Base-by-base conservation (phyloP, 2,797 vertebrate species). In the Telmatherina bonti region DNA sequence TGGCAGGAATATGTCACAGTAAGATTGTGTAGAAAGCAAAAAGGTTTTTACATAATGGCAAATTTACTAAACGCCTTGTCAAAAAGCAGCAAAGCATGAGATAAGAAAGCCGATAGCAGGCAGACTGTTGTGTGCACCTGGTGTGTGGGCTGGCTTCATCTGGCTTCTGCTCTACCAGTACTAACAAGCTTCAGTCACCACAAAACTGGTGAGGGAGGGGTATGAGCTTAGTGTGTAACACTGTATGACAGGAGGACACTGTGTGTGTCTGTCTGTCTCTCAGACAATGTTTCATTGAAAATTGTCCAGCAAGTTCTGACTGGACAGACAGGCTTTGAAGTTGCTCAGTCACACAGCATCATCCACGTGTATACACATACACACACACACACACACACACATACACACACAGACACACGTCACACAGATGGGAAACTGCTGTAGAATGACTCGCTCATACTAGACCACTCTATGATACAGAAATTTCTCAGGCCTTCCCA, bases 61-160 rank as follows among this genome's bases (percentile, higher is more conserved):
- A 74, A 26, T 55, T 31, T 10, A 61, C 2, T 62, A 49, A 66
- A 71, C 27, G 22, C 1, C 29, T 55, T n/a, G 24, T 67, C 45
- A 76, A 45, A 74, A 72, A 54, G 35, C 59, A 12, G 11, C 20
- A 63, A 67, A 63, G 71, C 5, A 45, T 57, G 33, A 70, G 52
- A 84, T 64, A 52, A 64, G 68, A 38, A 66, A 47, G 45, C 45
- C 76, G 64, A 67, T 29, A 76, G 30, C 62, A 36, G 55, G 60
- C 67, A 73, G 78, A 78, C 38, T 60, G 64, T 51, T 65, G 24
- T 53, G 53, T 65, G 68, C 80, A 86, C 82, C 83, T 87, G 82
- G 74, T 82, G 77, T 79, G 84, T 87, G 79, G 83, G 83, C 72
- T 63, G 79, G 31, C 66, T 85, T 87, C 77, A 83, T 82, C 79